Percentiles rank a stretch among this genome's conserved stretches.
Evolutionary conservation across 2,888 invertebrate genomes (phyloP).

Genomic region (Scaptodrosophila latifasciaeformis): DNA sequence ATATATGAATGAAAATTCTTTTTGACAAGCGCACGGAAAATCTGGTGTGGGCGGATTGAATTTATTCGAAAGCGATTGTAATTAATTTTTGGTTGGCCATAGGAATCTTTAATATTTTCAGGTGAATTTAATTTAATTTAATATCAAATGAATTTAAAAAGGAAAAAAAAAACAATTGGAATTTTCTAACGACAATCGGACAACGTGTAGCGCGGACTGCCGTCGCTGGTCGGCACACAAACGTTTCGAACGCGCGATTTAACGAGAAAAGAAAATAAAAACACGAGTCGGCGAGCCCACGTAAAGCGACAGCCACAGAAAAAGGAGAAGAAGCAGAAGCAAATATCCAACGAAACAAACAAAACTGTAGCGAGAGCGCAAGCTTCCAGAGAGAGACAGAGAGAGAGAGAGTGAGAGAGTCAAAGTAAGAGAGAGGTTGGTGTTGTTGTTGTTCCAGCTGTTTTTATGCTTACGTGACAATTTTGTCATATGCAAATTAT

Average conservation of each 20-base stretch:
- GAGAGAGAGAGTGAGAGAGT: neutral
- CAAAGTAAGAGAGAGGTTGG: constrained; percentile 16
- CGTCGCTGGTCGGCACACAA: constrained; percentile 55
- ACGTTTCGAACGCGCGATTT: constrained; percentile 24
- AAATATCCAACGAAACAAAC: constrained; percentile 21
- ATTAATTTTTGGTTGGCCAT: too few species aligned
- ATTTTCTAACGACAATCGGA: constrained; percentile 56
- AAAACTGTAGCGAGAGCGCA: constrained; percentile 14
- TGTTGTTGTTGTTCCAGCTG: neutral
- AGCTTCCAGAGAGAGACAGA: constrained; percentile 26
- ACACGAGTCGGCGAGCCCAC: constrained; percentile 37
- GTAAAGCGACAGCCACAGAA: constrained; percentile 40
- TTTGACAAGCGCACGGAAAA: neutral
- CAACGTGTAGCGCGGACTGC: constrained; percentile 56
- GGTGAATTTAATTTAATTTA: constrained; percentile 12
- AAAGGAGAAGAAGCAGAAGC: constrained; percentile 37
- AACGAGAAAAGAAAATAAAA: constrained; percentile 58
- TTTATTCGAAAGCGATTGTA: too few species aligned
- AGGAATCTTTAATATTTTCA: neutral
- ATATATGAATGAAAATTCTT: constrained; percentile 19
- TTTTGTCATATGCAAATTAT: constrained; percentile 21
- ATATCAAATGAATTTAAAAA: constrained; percentile 44
- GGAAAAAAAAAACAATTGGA: constrained; percentile 45
- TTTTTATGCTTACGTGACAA: constrained; percentile 42
- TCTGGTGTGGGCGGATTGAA: constrained; percentile 28